Conservation (phyloP, 2,797 vertebrate genomes). For the Mus minutoides region DNA sequence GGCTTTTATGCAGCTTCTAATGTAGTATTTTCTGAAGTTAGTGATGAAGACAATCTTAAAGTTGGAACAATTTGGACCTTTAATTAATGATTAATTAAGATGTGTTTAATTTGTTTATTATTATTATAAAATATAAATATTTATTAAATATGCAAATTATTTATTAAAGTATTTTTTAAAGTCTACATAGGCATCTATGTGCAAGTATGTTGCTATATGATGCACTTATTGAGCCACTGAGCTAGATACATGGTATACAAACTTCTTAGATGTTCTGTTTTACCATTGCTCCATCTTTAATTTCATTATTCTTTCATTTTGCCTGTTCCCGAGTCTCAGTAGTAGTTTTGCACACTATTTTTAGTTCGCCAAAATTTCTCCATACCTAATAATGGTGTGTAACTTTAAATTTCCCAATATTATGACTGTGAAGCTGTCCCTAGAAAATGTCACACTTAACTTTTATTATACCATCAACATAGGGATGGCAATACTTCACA, state of each 20-base stretch:
- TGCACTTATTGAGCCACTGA: not conserved
- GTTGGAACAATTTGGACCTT: not conserved
- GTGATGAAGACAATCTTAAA: not conserved
- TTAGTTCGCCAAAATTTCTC: not conserved
- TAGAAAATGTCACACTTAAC: not conserved
- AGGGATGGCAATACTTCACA: not conserved
- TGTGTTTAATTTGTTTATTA: not conserved
- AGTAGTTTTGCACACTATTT: not conserved
- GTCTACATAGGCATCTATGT: not conserved
- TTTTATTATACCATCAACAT: not conserved
- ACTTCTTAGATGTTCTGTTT: not conserved
- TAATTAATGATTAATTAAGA: not conserved
- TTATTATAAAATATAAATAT: not conserved
- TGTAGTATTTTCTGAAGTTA: not conserved
- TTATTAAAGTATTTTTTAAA: not conserved
- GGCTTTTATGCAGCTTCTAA: not conserved
- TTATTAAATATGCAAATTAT: not conserved
- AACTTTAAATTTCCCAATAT: not conserved
- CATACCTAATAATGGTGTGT: not conserved
- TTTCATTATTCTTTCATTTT: not conserved
- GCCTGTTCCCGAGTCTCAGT: not conserved
- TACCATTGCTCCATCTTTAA: fast-evolving
- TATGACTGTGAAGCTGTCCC: not conserved
- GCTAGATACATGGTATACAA: not conserved
- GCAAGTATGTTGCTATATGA: not conserved